Conservation (phyloP, 1,140 invertebrate species). For the Diachasmimorpha longicaudata region DNA sequence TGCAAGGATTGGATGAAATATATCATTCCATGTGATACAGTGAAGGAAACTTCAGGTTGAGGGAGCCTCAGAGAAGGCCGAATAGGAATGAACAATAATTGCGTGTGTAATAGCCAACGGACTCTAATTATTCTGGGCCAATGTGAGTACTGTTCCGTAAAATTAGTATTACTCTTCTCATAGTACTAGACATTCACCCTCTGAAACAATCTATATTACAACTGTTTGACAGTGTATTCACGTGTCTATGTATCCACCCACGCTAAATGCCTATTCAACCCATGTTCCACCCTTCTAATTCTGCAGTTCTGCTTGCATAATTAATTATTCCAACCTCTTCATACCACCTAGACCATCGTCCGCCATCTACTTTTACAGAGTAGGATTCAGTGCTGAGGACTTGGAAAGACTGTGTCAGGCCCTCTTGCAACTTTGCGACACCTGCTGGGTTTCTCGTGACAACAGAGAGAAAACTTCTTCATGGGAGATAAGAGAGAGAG, state of each 20-base stretch:
- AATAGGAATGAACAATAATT: not conserved
- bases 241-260: not conserved
- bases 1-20: not conserved
- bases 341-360: not conserved
- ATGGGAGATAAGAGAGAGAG: not conserved
- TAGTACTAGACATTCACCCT: not conserved
- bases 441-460: slow-evolving; percentile 15
- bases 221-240: not conserved
- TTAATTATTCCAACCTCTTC: not conserved
- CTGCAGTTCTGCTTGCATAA: slow-evolving; percentile 12
- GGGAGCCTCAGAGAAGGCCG: not conserved
- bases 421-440: slow-evolving; percentile 10
- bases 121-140: slow-evolving; percentile 1
- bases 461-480: not conserved
- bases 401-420: not conserved
- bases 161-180: slow-evolving; percentile 10
- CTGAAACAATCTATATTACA: not conserved
- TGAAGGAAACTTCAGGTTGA: not conserved
- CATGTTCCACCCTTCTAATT: not conserved
- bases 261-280: slow-evolving; percentile 18
- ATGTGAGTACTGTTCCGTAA: not conserved
- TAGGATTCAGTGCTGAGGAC: slow-evolving; percentile 1
- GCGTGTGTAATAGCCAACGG: not conserved
- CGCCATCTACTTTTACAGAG: not conserved
- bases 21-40: not conserved